A percentile compares a stretch with the other conserved stretches of the same genome.
Conservation (phyloP, 2,888 invertebrate species). For the Drosophila buzzatii region DNA sequence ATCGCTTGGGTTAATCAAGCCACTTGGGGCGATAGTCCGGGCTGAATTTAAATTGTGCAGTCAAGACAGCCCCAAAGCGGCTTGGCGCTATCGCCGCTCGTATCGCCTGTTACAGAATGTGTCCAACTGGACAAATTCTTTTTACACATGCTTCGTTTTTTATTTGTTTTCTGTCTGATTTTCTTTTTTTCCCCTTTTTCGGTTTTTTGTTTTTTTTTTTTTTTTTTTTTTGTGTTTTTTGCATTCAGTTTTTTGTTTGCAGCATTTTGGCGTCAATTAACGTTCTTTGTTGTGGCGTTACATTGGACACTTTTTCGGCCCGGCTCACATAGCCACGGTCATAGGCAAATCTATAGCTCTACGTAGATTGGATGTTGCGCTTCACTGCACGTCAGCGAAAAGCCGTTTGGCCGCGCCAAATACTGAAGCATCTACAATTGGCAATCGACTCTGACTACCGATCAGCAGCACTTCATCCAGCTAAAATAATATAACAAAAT, state of each 20-base stretch:
- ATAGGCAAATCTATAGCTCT: constrained; percentile 64
- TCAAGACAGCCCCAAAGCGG: constrained; percentile 43
- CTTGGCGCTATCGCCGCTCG: constrained; percentile 47
- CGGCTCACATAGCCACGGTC: constrained; percentile 49
- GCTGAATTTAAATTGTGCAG: constrained; percentile 60
- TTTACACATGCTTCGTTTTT: constrained; percentile 59
- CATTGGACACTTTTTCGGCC: constrained; percentile 82
- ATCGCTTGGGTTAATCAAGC: constrained; percentile 77
- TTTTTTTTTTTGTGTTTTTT: constrained; percentile 3
- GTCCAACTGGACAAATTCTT: constrained; percentile 71
- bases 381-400: constrained; percentile 63
- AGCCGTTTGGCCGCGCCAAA: constrained; percentile 4
- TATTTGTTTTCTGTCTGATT: constrained; percentile 36
- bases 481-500: no score
- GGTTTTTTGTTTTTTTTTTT: not conserved
- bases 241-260: constrained; percentile 16
- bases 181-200: constrained; percentile 13
- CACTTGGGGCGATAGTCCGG: constrained; percentile 56
- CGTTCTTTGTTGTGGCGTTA: constrained; percentile 85
- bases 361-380: constrained; percentile 76
- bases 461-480: not conserved
- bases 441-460: not conserved
- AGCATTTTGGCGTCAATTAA: constrained; percentile 83
- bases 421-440: constrained; percentile 18
- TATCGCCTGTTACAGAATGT: constrained; percentile 58